These are phyloP conservation scores for Pholis gunnellus DNA, from an alignment of 2,113 vertebrate genomes.

Conservation along the genomic window DNA sequence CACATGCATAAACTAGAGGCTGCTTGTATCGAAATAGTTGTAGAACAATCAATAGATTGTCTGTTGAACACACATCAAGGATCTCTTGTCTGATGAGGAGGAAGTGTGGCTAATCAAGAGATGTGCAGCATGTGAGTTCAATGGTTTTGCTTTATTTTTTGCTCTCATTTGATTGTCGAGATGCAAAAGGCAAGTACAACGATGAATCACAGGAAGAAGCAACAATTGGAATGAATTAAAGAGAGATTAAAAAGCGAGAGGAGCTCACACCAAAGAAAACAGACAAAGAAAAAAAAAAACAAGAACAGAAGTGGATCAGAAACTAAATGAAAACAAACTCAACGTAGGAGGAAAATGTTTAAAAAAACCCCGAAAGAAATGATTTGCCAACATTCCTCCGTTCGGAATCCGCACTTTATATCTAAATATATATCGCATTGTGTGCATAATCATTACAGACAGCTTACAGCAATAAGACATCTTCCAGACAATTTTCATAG, in stretches of 20 bases:
- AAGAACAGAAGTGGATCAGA: background rate
- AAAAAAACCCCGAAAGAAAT: background rate
- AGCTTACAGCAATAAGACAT: background rate
- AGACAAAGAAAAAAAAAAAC: background rate
- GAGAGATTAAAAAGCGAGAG: conserved; percentile 1
- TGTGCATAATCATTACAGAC: background rate
- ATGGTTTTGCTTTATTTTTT: background rate
- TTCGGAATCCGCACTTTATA: background rate
- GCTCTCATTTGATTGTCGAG: conserved; percentile 12
- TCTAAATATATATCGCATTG: background rate
- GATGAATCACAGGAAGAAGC: conserved; percentile 7
- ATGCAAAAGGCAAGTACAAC: background rate
- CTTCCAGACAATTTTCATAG: background rate
- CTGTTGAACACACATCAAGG: background rate
- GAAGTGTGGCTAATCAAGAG: conserved; percentile 10
- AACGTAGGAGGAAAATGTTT: background rate
- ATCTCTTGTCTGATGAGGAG: conserved; percentile 27
- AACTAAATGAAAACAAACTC: background rate
- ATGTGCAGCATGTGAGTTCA: background rate
- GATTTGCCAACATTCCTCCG: background rate
- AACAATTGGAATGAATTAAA: conserved; percentile 4
- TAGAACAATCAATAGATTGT: too few species aligned
- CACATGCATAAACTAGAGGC: background rate
- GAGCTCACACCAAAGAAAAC: conserved; percentile 2
- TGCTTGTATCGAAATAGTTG: background rate